phyloP scores from a whole-genome alignment of 2,888 invertebrate genomes.

The Spilarctia lutea region DNA sequence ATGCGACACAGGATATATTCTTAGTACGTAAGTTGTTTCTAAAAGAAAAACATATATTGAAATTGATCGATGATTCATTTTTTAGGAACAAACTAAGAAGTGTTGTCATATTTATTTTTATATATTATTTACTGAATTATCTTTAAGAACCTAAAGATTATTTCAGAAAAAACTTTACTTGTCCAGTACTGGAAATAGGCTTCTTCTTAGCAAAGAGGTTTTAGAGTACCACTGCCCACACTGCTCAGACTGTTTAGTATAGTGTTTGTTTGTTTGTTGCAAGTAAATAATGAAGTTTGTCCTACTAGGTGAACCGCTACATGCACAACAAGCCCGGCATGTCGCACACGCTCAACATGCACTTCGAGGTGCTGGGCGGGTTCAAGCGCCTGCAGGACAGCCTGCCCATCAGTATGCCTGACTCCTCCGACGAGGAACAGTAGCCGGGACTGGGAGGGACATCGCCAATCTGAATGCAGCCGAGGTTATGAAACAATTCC shows the following conservation, averaged over 20 bases:
- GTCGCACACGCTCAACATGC: constrained; percentile 88
- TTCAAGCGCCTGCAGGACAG: constrained; percentile 76
- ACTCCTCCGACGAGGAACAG: constrained; percentile 56
- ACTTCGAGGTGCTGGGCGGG: constrained; percentile 91
- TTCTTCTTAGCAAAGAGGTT: too few relatives aligned
- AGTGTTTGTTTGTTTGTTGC: not conserved
- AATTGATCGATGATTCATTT: too few relatives aligned
- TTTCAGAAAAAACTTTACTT: too few relatives aligned
- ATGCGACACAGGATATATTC: too few relatives aligned
- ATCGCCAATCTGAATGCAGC: constrained; percentile 3
- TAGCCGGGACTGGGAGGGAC: constrained; percentile 12
- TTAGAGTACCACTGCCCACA: too few relatives aligned
- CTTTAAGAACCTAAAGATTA: too few relatives aligned
- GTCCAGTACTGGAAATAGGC: too few relatives aligned
- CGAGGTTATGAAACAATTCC: not conserved
- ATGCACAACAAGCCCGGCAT: constrained; percentile 63
- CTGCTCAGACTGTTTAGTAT: not conserved
- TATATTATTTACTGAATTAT: too few relatives aligned
- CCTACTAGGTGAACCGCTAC: constrained; percentile 63
- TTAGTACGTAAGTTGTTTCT: too few relatives aligned
- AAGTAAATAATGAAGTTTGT: not conserved
- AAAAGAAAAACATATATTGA: too few relatives aligned
- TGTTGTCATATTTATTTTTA: too few relatives aligned
- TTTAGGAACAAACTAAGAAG: too few relatives aligned
- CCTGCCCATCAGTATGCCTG: constrained; percentile 34